Conservation (phyloP, 2,113 vertebrate genomes). For the Oceanites oceanicus region DNA sequence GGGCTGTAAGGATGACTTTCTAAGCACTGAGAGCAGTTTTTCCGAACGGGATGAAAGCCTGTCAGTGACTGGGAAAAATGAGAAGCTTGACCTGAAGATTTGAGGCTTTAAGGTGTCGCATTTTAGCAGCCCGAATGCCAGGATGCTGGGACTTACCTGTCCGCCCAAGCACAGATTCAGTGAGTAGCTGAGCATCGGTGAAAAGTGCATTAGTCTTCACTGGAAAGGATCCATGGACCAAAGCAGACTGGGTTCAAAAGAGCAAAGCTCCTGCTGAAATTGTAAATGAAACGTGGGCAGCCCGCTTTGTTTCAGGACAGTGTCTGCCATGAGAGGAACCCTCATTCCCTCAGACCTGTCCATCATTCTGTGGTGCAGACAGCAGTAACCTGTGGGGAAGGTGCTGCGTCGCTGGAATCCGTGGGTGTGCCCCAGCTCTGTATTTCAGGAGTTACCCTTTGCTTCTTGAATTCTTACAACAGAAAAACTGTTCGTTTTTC, state of each 20-base stretch:
- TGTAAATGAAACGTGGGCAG: neutral
- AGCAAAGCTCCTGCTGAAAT: neutral
- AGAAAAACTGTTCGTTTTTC: neutral
- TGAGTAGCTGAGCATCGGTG: neutral
- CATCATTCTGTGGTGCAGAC: neutral
- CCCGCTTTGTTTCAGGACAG: neutral
- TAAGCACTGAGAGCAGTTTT: neutral
- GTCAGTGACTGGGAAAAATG: neutral
- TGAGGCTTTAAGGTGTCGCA: neutral
- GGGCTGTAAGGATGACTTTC: neutral
- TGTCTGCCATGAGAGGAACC: neutral
- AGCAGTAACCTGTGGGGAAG: neutral
- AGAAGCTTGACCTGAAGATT: neutral
- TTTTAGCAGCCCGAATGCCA: neutral
- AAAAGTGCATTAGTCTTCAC: neutral
- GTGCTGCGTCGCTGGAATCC: fast-evolving
- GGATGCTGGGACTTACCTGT: fast-evolving
- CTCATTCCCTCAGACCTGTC: neutral
- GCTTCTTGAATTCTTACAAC: neutral
- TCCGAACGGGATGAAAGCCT: neutral
- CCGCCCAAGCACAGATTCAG: neutral
- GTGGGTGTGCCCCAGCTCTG: neutral
- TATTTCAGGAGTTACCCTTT: neutral
- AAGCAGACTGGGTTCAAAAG: neutral
- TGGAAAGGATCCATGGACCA: neutral